Base-by-base conservation (phyloP, 2,888 invertebrate genomes). In the Plagiodera versicolora region DNA sequence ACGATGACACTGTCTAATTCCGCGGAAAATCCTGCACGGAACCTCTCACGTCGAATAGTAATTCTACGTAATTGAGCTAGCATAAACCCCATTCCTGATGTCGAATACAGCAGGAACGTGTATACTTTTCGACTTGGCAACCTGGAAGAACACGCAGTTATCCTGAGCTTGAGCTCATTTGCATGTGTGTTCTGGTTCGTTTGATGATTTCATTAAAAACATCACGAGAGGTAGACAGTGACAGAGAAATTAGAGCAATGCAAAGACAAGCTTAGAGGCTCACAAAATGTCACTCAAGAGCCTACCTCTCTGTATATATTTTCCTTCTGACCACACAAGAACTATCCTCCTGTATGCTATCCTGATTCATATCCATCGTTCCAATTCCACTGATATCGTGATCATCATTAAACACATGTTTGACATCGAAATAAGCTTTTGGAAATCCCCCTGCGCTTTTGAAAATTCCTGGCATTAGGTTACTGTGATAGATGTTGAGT, bases 401-500 rank as follows among this genome's bases (percentile, higher is more conserved):
- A 58, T 46, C 47, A 47, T 30, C 47, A 53, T 58, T 53, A 24
- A 53, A 53, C 53, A 47, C 24, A 39, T 39, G 39, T 39, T 9
- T 39, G 39, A 39, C 39, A 39, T 4, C 2, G 10, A 14, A 47
- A 14, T 30, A 57, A 50, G 30, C 49, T 35, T 45, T 19, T 45
- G 17, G 17, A 44, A 44, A 53, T 49, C 45, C 46, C 55, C 35
- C 30, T 51, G 46, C 39, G 47, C 55, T 60, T 48, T 52, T 56
- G 17, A 50, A 53, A 53, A 44, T 53, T 44, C 53, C 45, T 16
- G 20, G 44, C 53, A n/a, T 28, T 28, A 53, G 53, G 19, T 44
- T 53, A 17, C 19, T 53, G 24, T 53, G 68, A 68, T 69, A 54
- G 61, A 69, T 66, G 69, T 58, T 61, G 68, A 66, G 68, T 67